Conservation (phyloP, 1,140 invertebrate species). For the Drosophila pandora region DNA sequence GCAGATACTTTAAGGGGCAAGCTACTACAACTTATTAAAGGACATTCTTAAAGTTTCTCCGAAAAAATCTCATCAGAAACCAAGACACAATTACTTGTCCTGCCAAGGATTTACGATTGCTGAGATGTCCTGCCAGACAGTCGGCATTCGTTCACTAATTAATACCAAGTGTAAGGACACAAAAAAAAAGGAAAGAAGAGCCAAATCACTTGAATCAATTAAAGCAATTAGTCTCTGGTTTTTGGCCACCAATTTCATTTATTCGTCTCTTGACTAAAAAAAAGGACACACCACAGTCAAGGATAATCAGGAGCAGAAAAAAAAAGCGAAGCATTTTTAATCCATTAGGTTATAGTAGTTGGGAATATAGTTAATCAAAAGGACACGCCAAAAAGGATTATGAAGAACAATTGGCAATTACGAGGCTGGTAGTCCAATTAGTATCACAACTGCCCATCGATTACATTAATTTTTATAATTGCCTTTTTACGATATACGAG, state of each 20-base stretch:
- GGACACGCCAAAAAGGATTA: conserved; percentile 13
- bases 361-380: neutral
- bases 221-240: conserved; percentile 23
- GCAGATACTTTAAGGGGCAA: neutral
- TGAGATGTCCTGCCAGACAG: conserved; percentile 18
- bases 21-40: neutral
- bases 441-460: conserved; percentile 37
- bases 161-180: conserved; percentile 21
- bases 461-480: conserved; percentile 48
- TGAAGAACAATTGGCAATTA: conserved; percentile 12
- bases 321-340: neutral
- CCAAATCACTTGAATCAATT: conserved; percentile 26
- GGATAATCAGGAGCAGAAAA: conserved; percentile 4
- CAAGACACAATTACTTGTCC: conserved; percentile 1
- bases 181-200: conserved; percentile 3
- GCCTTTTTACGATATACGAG: conserved; percentile 39
- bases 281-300: neutral
- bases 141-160: conserved; percentile 18
- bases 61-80: neutral
- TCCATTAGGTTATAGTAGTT: neutral
- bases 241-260: conserved; percentile 7
- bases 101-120: conserved; percentile 27
- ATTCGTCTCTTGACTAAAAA: neutral
- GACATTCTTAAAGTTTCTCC: too few species aligned
- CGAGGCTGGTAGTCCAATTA: conserved; percentile 23